phyloP scores from a whole-genome alignment of 2,888 invertebrate genomes.

The Eupithecia subfuscata region DNA sequence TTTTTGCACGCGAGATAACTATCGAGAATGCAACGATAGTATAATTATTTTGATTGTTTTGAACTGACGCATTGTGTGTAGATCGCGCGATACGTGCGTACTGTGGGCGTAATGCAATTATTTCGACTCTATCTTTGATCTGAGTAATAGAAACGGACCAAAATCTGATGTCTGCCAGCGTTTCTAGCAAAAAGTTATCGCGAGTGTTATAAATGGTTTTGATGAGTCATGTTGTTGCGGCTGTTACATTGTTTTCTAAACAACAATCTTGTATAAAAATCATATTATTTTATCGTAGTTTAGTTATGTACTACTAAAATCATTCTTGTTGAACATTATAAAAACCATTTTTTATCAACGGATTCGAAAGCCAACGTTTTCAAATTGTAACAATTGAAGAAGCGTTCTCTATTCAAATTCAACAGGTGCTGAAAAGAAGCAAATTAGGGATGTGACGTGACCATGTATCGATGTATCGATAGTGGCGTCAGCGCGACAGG shows the following conservation, averaged over 20 bases:
- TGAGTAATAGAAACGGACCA: slow-evolving; percentile 41
- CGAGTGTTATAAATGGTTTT: slow-evolving; percentile 29
- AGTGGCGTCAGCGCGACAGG: slow-evolving; percentile 54
- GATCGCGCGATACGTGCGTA: slow-evolving; percentile 45
- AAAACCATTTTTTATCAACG: not conserved
- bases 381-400: not conserved
- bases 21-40: slow-evolving; percentile 53
- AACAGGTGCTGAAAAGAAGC: slow-evolving; percentile 67
- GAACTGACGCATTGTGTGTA: slow-evolving; percentile 50
- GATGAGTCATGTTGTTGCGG: slow-evolving; percentile 12
- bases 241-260: slow-evolving; percentile 6
- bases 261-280: not conserved
- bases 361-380: not conserved
- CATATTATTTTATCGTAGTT: not conserved
- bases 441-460: slow-evolving; percentile 66
- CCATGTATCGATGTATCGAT: slow-evolving; percentile 34
- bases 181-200: slow-evolving; percentile 34
- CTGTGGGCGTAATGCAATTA: slow-evolving; percentile 43
- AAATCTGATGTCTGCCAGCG: slow-evolving; percentile 34
- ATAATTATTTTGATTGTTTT: slow-evolving; percentile 62
- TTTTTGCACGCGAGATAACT: slow-evolving; percentile 54
- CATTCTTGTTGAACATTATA: not conserved
- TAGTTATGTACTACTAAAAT: not conserved
- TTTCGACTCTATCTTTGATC: slow-evolving; percentile 43
- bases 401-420: slow-evolving; percentile 42